phyloP scores from a whole-genome alignment of 2,113 vertebrate species.

The Plecotus auritus region DNA sequence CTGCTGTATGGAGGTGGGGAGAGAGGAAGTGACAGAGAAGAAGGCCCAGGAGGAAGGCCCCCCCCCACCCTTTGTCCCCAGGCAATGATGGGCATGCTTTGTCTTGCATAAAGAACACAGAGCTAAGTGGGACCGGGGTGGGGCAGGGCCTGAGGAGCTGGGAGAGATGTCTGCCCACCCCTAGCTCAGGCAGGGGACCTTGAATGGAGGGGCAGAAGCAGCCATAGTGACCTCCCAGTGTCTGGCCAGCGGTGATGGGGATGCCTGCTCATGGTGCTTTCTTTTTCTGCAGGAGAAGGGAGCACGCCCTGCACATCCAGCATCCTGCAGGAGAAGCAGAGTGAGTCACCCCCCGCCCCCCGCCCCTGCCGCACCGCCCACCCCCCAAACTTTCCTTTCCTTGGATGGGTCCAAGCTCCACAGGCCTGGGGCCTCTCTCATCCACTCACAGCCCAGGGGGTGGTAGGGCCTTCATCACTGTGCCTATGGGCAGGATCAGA shows the following conservation, averaged over 20 bases:
- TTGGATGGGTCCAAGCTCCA: not conserved
- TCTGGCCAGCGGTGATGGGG: not conserved
- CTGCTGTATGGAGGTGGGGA: no score
- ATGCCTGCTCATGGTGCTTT: not conserved
- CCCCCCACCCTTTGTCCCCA: no score
- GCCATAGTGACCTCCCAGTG: not conserved
- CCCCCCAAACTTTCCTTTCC: not conserved
- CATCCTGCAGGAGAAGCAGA: constrained; percentile 81
- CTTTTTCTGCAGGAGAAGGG: constrained; percentile 74
- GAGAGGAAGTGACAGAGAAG: not conserved
- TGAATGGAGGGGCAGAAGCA: not conserved
- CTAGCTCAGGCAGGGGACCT: not conserved
- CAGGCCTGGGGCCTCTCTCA: not conserved
- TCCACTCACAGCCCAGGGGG: not conserved
- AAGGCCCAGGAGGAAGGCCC: not conserved
- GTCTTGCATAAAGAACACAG: not conserved
- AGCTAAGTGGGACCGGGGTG: not conserved
- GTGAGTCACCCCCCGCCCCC: constrained; percentile 65
- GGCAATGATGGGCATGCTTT: not conserved
- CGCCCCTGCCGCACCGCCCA: fast-evolving
- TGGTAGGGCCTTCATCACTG: not conserved
- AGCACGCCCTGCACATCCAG: constrained; percentile 71
- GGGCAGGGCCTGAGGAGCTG: not conserved
- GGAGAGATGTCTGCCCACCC: not conserved
- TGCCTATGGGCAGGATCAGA: not conserved